phyloP scores from a whole-genome alignment of 2,888 invertebrate genomes.

The Miltochrista miniata region DNA sequence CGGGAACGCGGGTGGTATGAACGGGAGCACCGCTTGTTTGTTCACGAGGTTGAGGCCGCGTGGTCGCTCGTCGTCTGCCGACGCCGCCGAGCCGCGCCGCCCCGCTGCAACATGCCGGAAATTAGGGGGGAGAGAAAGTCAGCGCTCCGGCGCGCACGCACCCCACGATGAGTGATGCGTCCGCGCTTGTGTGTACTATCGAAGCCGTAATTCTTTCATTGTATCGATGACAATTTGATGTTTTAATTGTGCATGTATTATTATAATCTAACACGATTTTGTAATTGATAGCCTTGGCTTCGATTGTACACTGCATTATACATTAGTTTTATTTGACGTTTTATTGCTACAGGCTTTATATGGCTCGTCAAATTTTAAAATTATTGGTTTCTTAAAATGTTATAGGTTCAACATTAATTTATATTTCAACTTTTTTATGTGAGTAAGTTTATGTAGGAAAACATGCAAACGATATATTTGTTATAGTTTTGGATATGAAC shows the following conservation, averaged over 20 bases:
- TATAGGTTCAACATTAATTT: too few relatives aligned
- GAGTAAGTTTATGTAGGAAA: too few relatives aligned
- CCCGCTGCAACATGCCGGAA: slow-evolving; percentile 65
- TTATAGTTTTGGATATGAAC: too few relatives aligned
- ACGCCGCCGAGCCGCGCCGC: slow-evolving; percentile 71
- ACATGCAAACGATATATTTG: too few relatives aligned
- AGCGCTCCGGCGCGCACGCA: slow-evolving; percentile 65
- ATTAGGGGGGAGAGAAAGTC: slow-evolving; percentile 74
- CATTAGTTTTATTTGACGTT: background rate
- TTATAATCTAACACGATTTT: slow-evolving; percentile 15
- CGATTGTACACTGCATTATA: slow-evolving; percentile 18
- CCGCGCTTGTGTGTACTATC: slow-evolving; percentile 31
- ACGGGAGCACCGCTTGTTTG: slow-evolving; percentile 93
- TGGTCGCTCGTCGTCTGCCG: slow-evolving; percentile 80
- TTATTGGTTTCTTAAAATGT: too few relatives aligned
- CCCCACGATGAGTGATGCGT: slow-evolving; percentile 41
- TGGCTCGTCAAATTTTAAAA: too few relatives aligned
- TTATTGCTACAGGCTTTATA: background rate
- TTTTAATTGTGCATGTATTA: slow-evolving; percentile 29
- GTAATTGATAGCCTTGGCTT: slow-evolving; percentile 8
- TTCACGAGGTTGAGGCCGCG: slow-evolving; percentile 88
- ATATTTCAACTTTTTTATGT: too few relatives aligned
- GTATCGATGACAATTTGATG: slow-evolving; percentile 24
- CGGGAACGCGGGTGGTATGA: slow-evolving; percentile 96
- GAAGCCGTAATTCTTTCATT: slow-evolving; percentile 25